Evolutionary conservation across 2,797 vertebrate genomes (phyloP), one percentile per base, ranked within the genome.

Genomic region (Sandelia bainsii): DNA sequence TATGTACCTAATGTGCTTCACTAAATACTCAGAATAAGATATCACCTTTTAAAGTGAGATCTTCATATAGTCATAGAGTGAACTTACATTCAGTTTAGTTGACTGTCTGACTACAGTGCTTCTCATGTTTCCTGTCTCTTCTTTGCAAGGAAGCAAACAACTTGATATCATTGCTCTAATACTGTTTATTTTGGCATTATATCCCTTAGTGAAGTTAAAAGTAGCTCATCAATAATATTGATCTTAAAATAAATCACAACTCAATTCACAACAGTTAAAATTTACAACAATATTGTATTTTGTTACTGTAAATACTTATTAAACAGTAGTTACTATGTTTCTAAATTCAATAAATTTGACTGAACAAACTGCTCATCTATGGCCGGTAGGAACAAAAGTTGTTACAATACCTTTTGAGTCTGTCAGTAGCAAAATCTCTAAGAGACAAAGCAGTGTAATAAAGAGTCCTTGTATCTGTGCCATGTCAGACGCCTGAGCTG

Each of bases 351-450:
- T 51, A 25, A 29, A 56, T 45, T 23, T 11, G 2, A n/a, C 13
- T 20, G 22, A 63, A 59, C 13, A 19, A 44, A 22, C 44, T 19
- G 17, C 17, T 59, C 5, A 10, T 56, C 10, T 42, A 0, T 57
- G 11, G 61, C 56, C 1, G 27, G 1, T 6, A 39, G 5, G 19
- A 23, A 61, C 2, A 54, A 20, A 56, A 3, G 5, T 12, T 1
- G n/a, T 67, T 56, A 80, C 59, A 11, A 23, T 93, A 94, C 93
- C 93, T 93, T 92, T 92, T 61, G 88, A 82, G 27, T 80, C 34
- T 25, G 75, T 70, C 49, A 76, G 3, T 13, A 68, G 37, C 14
- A 84, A 56, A 49, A 61, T 89, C 61, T 81, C 84, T 46, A 84
- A 37, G 39, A 89, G 64, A 62, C 92, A 20, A 12, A 92, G 75